Conservation (phyloP, 2,888 invertebrate genomes). For the Dendrolimus pini region DNA sequence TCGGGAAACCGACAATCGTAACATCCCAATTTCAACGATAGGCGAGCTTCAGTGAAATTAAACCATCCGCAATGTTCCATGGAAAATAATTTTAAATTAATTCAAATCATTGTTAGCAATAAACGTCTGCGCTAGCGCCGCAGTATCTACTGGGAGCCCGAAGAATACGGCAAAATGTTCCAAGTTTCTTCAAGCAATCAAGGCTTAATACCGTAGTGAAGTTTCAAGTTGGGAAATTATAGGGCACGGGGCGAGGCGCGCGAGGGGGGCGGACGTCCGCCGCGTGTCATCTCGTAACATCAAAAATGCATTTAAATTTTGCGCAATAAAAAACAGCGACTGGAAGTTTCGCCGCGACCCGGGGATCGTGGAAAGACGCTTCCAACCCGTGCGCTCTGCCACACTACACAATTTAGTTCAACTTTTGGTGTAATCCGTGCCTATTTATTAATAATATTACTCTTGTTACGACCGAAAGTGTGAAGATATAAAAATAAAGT, state of each 20-base stretch:
- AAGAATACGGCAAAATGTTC: conserved; percentile 75
- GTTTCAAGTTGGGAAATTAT: conserved; percentile 76
- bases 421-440: conserved; percentile 9
- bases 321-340: conserved; percentile 76
- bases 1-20: conserved; percentile 6
- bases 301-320: conserved; percentile 78
- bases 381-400: conserved; percentile 39
- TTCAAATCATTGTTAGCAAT: conserved; percentile 66
- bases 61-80: conserved; percentile 19
- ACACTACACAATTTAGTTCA: conserved; percentile 51
- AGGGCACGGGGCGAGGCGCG: conserved; percentile 52
- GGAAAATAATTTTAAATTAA: conserved; percentile 54
- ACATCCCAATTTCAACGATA: not conserved
- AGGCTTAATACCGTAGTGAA: conserved; percentile 76
- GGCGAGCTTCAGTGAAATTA: not conserved
- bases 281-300: conserved; percentile 77
- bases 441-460: conserved; percentile 6
- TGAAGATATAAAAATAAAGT: not conserved
- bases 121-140: conserved; percentile 65
- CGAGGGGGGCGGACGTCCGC: conserved; percentile 62
- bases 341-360: conserved; percentile 68
- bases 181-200: conserved; percentile 77
- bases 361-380: conserved; percentile 57
- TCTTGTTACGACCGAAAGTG: conserved; percentile 1
- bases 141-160: conserved; percentile 69